These are phyloP conservation scores for Drosophila cardini DNA, from an alignment of 1,140 invertebrate genomes.

Conservation along the genomic window DNA sequence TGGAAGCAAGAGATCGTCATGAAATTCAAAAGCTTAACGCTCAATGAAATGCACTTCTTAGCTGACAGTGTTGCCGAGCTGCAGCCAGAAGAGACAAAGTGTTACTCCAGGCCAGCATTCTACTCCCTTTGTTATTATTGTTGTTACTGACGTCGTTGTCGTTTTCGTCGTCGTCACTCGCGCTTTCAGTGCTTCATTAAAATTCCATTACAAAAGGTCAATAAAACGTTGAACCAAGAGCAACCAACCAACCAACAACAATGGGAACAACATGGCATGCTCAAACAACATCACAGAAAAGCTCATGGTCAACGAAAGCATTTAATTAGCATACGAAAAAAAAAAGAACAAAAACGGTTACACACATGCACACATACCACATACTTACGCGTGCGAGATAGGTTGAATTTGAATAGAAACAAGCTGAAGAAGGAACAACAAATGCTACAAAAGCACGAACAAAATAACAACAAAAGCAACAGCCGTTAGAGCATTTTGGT, in stretches of 20 bases:
- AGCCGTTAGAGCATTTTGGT: conserved; percentile 22
- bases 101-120: background rate
- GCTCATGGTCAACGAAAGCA: conserved; percentile 81
- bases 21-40: conserved; percentile 11
- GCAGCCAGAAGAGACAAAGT: background rate
- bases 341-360: conserved; percentile 37
- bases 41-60: conserved; percentile 10
- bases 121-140: conserved; percentile 3
- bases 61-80: conserved; percentile 26
- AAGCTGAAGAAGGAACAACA: conserved; percentile 11
- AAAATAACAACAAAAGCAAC: conserved; percentile 18
- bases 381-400: conserved; percentile 54
- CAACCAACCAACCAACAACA: conserved; percentile 6
- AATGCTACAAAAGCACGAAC: conserved; percentile 42
- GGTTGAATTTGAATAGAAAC: conserved; percentile 65
- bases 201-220: conserved; percentile 65
- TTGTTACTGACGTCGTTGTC: background rate
- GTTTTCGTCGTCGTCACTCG: conserved; percentile 28
- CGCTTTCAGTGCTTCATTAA: conserved; percentile 58
- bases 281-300: conserved; percentile 36
- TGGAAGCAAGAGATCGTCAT: no score
- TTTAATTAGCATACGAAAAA: conserved; percentile 76
- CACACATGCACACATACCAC: conserved; percentile 34
- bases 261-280: conserved; percentile 48
- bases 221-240: conserved; percentile 66